Percentiles rank a stretch among this genome's conserved stretches.
Evolutionary conservation across 1,140 invertebrate genomes (phyloP).

Genomic region (Lordiphosa stackelbergi): DNA sequence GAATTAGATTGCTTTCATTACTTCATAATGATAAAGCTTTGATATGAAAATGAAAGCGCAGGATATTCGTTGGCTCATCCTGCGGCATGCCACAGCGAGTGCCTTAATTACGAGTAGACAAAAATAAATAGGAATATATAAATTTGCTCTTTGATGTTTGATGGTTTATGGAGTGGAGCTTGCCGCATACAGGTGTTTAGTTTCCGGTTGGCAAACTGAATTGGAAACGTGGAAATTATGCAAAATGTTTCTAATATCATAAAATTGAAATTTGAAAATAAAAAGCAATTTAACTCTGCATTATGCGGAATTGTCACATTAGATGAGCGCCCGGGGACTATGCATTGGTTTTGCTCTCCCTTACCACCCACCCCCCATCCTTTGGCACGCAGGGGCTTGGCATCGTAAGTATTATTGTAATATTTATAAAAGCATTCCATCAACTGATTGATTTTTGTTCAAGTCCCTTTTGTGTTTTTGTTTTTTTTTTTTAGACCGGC

Average conservation of each 20-base stretch:
- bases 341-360: neutral
- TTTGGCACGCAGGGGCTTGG: too few relatives aligned
- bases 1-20: constrained; percentile 31
- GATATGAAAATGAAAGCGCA: constrained; percentile 10
- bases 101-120: too few relatives aligned
- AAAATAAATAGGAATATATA: too few relatives aligned
- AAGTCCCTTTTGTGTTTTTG: constrained; percentile 19
- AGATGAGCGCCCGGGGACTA: neutral
- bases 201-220: too few relatives aligned
- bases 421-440: constrained; percentile 66
- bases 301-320: constrained; percentile 1
- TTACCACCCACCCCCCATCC: neutral
- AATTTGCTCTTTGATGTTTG: too few relatives aligned
- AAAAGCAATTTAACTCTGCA: constrained; percentile 15
- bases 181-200: too few relatives aligned
- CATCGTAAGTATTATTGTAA: constrained; percentile 38
- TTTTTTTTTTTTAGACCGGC: constrained; percentile 8
- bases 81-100: too few relatives aligned
- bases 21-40: constrained; percentile 14
- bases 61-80: neutral
- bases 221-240: too few relatives aligned
- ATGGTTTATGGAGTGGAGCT: too few relatives aligned
- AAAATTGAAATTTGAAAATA: constrained; percentile 9
- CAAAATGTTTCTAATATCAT: too few relatives aligned
- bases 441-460: constrained; percentile 58